A percentile compares a stretch with the other conserved stretches of the same genome.
These are phyloP conservation scores for Nibea coibor DNA, from an alignment of 2,113 vertebrate genomes.

Conservation along the genomic window DNA sequence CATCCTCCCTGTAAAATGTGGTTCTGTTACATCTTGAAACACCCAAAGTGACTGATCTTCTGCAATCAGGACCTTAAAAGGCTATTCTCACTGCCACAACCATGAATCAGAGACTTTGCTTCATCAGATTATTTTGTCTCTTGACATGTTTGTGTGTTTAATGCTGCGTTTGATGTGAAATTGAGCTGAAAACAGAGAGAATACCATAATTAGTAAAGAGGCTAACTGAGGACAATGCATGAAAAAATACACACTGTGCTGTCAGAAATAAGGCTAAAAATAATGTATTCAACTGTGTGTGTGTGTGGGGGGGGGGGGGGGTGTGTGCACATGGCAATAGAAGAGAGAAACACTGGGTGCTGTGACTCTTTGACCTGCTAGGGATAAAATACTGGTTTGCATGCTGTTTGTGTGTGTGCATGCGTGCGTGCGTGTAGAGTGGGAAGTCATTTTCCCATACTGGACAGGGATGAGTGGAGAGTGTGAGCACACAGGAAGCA, in stretches of 20 bases:
- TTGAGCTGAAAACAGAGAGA: constrained; percentile 13
- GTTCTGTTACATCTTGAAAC: constrained; percentile 33
- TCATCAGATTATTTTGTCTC: constrained; percentile 31
- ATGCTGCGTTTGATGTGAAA: background rate
- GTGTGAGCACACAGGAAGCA: constrained; percentile 77
- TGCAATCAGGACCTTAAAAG: constrained; percentile 75
- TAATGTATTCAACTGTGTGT: background rate
- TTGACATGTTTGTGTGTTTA: background rate
- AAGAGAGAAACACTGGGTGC: background rate
- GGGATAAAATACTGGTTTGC: background rate
- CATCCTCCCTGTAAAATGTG: constrained; percentile 42
- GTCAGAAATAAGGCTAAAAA: constrained; percentile 1
- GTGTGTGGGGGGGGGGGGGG: too few species aligned
- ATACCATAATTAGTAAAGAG: background rate
- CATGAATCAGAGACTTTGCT: constrained; percentile 35
- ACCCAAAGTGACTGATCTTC: constrained; percentile 60
- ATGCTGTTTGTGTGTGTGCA: constrained; percentile 6
- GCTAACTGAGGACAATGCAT: background rate
- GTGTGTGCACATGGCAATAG: background rate
- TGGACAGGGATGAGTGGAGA: constrained; percentile 57
- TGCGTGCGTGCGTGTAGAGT: constrained; percentile 27
- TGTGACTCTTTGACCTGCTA: constrained; percentile 10
- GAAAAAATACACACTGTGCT: background rate
- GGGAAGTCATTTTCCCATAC: constrained; percentile 81
- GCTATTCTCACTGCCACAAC: constrained; percentile 33